Evolutionary conservation across 2,888 invertebrate species (phyloP).

Genomic region (Erebia aethiops): DNA sequence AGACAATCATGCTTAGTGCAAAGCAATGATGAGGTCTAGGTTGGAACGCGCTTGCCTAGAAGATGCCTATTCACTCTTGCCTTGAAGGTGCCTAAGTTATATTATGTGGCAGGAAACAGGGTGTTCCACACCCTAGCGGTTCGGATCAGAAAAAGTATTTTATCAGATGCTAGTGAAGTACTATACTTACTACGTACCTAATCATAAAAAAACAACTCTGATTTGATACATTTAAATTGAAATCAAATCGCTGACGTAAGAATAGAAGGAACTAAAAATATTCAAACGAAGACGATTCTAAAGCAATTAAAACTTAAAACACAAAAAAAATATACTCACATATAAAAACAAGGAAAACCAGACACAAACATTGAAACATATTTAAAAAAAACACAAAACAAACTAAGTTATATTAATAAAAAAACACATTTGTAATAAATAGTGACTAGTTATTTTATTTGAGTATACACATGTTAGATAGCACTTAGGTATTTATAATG

Average conservation of each 20-base stretch:
- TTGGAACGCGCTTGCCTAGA: too few species aligned
- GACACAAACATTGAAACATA: neutral
- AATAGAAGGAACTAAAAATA: neutral
- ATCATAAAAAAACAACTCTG: too few species aligned
- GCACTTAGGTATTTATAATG: neutral
- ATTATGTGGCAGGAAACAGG: too few species aligned
- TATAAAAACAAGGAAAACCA: conserved; percentile 15
- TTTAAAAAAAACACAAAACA: neutral
- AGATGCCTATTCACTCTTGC: too few species aligned
- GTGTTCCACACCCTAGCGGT: too few species aligned
- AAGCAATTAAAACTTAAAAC: neutral
- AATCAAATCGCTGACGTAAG: neutral
- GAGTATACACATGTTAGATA: neutral
- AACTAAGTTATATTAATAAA: conserved; percentile 4
- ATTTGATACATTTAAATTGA: too few species aligned
- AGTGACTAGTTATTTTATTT: neutral
- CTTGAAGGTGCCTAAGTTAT: too few species aligned
- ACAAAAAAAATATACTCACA: conserved; percentile 11
- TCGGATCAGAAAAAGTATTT: too few species aligned
- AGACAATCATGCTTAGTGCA: too few species aligned
- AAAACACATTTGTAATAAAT: neutral
- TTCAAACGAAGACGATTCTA: neutral
- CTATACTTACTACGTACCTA: too few species aligned
- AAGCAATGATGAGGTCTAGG: too few species aligned
- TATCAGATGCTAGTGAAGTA: too few species aligned